Evolutionary conservation across 1,140 invertebrate species (phyloP).

Genomic region (Brachionus rubens): DNA sequence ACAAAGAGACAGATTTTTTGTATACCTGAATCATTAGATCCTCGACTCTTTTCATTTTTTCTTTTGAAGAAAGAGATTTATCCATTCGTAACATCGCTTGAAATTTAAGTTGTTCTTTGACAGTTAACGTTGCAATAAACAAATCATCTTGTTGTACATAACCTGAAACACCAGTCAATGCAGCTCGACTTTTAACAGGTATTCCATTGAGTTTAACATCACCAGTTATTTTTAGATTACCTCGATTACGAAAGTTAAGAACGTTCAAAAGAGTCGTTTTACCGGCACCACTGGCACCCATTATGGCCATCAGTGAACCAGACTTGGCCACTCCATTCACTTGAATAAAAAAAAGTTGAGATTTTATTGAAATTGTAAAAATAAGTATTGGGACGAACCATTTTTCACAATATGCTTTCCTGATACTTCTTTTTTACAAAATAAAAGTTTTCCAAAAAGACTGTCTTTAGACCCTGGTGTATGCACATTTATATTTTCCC

Average conservation of each 20-base stretch:
- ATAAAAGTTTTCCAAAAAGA: conserved; percentile 13
- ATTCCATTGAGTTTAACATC: conserved; percentile 62
- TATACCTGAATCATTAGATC: conserved; percentile 12
- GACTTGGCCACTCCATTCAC: conserved; percentile 42
- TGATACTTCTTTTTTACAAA: conserved; percentile 41
- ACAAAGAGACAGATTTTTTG: background rate
- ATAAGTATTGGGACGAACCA: background rate
- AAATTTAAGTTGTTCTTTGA: conserved; percentile 64
- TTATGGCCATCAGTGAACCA: conserved; percentile 40
- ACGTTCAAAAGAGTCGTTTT: conserved; percentile 92
- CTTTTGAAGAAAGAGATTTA: background rate
- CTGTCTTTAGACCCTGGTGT: conserved; percentile 33
- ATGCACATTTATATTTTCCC: conserved; percentile 39
- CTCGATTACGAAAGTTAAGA: conserved; percentile 73
- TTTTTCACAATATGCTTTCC: conserved; percentile 32
- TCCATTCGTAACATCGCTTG: conserved; percentile 51
- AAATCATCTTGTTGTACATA: conserved; percentile 83
- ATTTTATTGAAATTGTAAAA: background rate
- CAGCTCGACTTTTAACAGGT: background rate
- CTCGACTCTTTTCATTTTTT: conserved; percentile 20
- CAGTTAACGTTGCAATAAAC: conserved; percentile 63
- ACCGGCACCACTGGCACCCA: conserved; percentile 66
- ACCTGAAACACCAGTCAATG: conserved; percentile 67
- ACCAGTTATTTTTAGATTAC: conserved; percentile 70
- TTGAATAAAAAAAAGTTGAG: background rate